phyloP scores from a whole-genome alignment of 2,797 vertebrate species.

The Steatocranus sp. region DNA sequence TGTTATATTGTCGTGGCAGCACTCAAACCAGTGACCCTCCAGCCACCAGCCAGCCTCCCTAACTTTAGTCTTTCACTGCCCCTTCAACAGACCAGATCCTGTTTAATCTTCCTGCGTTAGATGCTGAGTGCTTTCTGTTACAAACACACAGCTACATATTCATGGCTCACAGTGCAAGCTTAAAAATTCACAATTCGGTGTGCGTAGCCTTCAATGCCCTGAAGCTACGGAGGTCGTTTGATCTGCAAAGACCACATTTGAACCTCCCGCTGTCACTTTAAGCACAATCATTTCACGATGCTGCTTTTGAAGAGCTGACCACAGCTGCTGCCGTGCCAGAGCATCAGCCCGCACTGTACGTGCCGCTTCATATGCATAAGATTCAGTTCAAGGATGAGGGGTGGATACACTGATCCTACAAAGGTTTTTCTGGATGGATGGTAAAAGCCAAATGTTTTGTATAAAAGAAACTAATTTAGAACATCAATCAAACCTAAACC shows the following conservation, averaged over 20 bases:
- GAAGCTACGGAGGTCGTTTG: conserved; percentile 22
- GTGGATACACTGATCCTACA: neutral
- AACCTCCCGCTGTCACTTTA: conserved; percentile 31
- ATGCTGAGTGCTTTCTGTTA: neutral
- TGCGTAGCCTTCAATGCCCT: neutral
- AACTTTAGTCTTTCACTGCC: neutral
- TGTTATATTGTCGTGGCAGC: neutral
- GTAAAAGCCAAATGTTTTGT: neutral
- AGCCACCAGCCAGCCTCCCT: neutral
- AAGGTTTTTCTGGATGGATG: neutral
- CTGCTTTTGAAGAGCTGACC: conserved; percentile 28
- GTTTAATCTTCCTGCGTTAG: neutral
- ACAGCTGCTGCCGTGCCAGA: conserved; percentile 17
- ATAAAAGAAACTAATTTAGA: neutral
- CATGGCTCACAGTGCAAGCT: neutral
- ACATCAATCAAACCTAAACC: neutral
- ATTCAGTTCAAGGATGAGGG: neutral
- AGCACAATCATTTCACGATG: neutral
- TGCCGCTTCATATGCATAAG: neutral
- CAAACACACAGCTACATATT: conserved; percentile 6
- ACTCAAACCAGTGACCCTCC: neutral
- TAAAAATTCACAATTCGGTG: neutral
- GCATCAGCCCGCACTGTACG: neutral
- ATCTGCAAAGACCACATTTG: conserved; percentile 36
- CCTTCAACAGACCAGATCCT: neutral